Percentiles rank a stretch among this genome's conserved stretches.
Evolutionary conservation across 2,888 invertebrate species (phyloP).

Genomic region (Polylopha cassiicola): DNA sequence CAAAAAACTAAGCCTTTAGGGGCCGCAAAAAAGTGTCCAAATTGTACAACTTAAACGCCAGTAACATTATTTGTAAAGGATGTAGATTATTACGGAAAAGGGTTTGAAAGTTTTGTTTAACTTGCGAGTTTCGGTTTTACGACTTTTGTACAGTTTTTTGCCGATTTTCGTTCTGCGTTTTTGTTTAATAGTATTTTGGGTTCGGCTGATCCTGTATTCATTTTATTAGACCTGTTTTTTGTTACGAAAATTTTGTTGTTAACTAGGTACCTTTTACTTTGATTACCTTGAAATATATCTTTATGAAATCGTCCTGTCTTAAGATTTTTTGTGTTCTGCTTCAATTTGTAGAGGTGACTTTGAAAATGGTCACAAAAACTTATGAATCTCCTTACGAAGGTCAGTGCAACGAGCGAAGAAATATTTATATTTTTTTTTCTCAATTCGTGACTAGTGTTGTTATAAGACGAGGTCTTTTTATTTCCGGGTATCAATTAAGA

Average conservation of each 20-base stretch:
- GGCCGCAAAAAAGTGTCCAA: slow-evolving; percentile 36
- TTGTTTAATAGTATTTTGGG: too few species aligned
- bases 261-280: neutral
- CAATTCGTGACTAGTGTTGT: slow-evolving; percentile 15
- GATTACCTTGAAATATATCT: slow-evolving; percentile 2
- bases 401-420: slow-evolving; percentile 10
- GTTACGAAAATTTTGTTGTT: neutral
- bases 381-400: slow-evolving; percentile 21
- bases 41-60: slow-evolving; percentile 6
- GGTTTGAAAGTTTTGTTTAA: too few species aligned
- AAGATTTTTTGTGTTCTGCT: slow-evolving; percentile 13
- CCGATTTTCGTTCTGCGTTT: too few species aligned
- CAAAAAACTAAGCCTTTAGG: slow-evolving; percentile 46
- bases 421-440: slow-evolving; percentile 18
- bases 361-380: slow-evolving; percentile 18
- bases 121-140: too few species aligned
- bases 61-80: slow-evolving; percentile 1
- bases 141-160: too few species aligned
- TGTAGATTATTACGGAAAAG: too few species aligned
- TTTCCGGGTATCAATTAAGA: too few species aligned
- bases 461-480: too few species aligned
- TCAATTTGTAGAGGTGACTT: slow-evolving; percentile 18
- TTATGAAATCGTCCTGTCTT: slow-evolving; percentile 17
- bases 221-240: too few species aligned
- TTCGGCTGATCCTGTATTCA: too few species aligned